Evolutionary conservation across 2,888 invertebrate genomes (phyloP).

Genomic region (Panopea generosa): DNA sequence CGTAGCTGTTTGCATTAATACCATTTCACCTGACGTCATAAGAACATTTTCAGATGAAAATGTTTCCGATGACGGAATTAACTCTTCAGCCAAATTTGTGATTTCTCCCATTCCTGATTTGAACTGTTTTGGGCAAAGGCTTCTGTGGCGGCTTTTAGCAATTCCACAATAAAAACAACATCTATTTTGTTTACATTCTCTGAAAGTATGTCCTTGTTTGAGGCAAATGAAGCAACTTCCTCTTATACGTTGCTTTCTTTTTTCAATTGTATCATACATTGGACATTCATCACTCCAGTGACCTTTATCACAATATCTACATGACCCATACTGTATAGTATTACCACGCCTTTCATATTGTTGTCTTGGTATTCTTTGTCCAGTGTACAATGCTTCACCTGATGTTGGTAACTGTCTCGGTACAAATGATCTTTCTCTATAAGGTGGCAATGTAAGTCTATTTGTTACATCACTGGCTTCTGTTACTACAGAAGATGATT

Average conservation of each 20-base stretch:
- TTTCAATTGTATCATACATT: neutral
- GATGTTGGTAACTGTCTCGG: too few relatives aligned
- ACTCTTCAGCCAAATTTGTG: too few relatives aligned
- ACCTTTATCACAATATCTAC: constrained; percentile 26
- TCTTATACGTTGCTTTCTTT: neutral
- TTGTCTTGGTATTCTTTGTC: too few relatives aligned
- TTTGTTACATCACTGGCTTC: too few relatives aligned
- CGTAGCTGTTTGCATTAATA: constrained; percentile 33
- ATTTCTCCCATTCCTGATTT: neutral
- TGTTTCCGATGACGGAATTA: neutral
- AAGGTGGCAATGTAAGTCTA: too few relatives aligned
- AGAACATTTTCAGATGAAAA: constrained; percentile 7
- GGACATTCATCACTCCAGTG: constrained; percentile 19
- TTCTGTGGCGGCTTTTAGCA: constrained; percentile 2
- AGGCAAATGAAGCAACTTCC: constrained; percentile 6
- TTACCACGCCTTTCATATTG: too few relatives aligned
- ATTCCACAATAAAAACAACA: constrained; percentile 20
- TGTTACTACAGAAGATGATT: too few relatives aligned
- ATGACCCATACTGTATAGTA: too few relatives aligned
- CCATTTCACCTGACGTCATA: constrained; percentile 17
- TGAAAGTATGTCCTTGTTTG: neutral
- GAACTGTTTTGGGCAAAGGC: neutral
- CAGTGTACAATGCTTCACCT: too few relatives aligned
- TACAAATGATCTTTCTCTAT: too few relatives aligned
- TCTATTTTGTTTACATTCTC: constrained; percentile 13